A percentile compares a stretch with the other conserved stretches of the same genome.
phyloP scores from a whole-genome alignment of 53 echinoderm and acorn worm species.

The Holothuria leucospilota region DNA sequence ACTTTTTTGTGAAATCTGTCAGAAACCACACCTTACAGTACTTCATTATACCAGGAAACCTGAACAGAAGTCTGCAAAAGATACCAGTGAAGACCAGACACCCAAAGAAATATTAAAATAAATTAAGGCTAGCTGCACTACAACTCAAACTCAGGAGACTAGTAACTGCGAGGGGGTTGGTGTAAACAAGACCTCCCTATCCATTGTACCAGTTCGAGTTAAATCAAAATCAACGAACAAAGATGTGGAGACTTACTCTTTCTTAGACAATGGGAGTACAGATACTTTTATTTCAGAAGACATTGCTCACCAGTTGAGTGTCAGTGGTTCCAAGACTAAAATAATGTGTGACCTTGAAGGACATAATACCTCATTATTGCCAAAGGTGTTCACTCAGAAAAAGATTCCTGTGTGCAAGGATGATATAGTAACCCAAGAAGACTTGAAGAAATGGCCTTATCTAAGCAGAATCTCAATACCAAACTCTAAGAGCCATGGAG shows the following conservation, averaged over 20 bases:
- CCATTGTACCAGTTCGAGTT: conserved; percentile 48
- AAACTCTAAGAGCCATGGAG: neutral
- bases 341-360: conserved; percentile 18
- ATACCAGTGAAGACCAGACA: neutral
- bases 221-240: conserved; percentile 28
- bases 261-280: conserved; percentile 70
- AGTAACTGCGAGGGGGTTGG: conserved; percentile 1
- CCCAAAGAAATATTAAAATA: neutral
- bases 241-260: conserved; percentile 66
- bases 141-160: neutral
- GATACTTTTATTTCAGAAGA: no score
- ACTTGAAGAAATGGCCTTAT: conserved; percentile 14
- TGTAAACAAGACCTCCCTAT: neutral
- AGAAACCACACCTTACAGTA: conserved; percentile 59
- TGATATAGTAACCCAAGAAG: conserved; percentile 37
- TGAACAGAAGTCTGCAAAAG: neutral
- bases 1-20: conserved; percentile 49
- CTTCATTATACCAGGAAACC: conserved; percentile 51
- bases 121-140: neutral
- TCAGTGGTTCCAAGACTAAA: conserved; percentile 18
- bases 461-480: conserved; percentile 11
- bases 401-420: conserved; percentile 31
- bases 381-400: conserved; percentile 36
- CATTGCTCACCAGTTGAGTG: conserved; percentile 18
- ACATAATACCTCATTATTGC: conserved; percentile 26